A percentile compares a stretch with the other conserved stretches of the same genome.
phyloP scores from a whole-genome alignment of 2,797 vertebrate genomes.

The Phrynocephalus vlangalii region DNA sequence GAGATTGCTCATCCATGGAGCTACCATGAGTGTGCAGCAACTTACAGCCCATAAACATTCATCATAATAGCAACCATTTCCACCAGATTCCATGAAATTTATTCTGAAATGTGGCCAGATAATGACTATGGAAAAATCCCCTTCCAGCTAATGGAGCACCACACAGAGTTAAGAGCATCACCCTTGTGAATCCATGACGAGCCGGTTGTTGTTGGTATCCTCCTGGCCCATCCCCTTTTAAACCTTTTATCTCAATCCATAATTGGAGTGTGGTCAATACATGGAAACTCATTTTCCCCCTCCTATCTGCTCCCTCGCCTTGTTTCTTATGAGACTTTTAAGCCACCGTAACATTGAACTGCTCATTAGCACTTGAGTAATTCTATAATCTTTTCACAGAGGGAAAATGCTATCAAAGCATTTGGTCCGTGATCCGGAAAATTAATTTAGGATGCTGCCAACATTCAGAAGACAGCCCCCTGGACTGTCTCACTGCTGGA shows the following conservation, averaged over 20 bases:
- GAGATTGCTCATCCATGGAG: too few relatives aligned
- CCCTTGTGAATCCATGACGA: neutral
- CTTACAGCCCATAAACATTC: too few relatives aligned
- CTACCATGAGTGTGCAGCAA: too few relatives aligned
- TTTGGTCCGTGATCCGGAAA: conserved; percentile 63
- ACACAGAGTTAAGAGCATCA: neutral
- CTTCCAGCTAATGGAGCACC: neutral
- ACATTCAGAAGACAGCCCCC: conserved; percentile 22
- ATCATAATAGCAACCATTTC: neutral
- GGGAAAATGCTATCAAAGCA: conserved; percentile 51
- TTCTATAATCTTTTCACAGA: conserved; percentile 68
- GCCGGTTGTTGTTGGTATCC: neutral
- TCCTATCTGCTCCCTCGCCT: too few relatives aligned
- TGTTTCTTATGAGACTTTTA: conserved; percentile 45
- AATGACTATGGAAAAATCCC: neutral
- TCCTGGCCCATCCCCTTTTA: neutral
- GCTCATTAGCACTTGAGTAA: conserved; percentile 64
- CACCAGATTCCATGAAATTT: neutral
- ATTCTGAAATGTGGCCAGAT: neutral
- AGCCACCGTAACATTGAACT: conserved; percentile 51
- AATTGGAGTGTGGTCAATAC: neutral
- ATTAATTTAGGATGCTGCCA: conserved; percentile 58
- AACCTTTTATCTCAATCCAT: neutral
- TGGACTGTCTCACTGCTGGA: conserved; percentile 27
- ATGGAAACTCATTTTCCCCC: neutral